phyloP scores from a whole-genome alignment of 2,888 invertebrate species.

The Luperina testacea region DNA sequence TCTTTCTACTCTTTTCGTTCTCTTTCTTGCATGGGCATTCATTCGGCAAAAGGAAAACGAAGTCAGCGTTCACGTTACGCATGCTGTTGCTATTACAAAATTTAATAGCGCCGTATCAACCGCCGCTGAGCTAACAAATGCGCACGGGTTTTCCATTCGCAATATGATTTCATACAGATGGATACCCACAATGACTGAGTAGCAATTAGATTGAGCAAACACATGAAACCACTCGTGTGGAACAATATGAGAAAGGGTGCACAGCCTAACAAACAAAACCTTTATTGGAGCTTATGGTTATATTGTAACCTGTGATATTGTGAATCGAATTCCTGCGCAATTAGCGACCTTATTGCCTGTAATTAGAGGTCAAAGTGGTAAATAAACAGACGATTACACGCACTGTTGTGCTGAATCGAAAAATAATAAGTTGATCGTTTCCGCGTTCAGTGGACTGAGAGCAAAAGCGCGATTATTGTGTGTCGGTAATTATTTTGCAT shows the following conservation, averaged over 20 bases:
- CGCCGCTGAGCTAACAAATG: slow-evolving; percentile 68
- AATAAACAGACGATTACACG: slow-evolving; percentile 59
- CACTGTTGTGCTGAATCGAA: slow-evolving; percentile 69
- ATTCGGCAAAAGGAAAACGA: slow-evolving; percentile 20
- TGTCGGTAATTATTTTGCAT: slow-evolving; percentile 63
- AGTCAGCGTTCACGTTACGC: slow-evolving; percentile 17
- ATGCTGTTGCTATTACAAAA: slow-evolving; percentile 56
- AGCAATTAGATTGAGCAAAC: slow-evolving; percentile 89
- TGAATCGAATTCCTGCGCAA: slow-evolving; percentile 46
- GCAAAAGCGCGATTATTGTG: slow-evolving; percentile 57
- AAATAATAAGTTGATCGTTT: slow-evolving; percentile 71
- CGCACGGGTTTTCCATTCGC: slow-evolving; percentile 71
- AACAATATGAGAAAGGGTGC: slow-evolving; percentile 88
- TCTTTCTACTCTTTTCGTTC: background rate
- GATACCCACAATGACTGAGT: slow-evolving; percentile 84
- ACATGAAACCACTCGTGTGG: slow-evolving; percentile 83
- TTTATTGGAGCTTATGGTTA: slow-evolving; percentile 66
- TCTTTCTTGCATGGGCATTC: background rate
- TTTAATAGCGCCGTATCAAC: slow-evolving; percentile 66
- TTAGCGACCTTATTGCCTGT: slow-evolving; percentile 55
- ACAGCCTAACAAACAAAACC: slow-evolving; percentile 82
- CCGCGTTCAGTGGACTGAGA: slow-evolving; percentile 64
- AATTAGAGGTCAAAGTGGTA: slow-evolving; percentile 56
- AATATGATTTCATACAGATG: slow-evolving; percentile 85
- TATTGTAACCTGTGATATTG: slow-evolving; percentile 63